Evolutionary conservation across 1,140 invertebrate genomes (phyloP), one percentile per base, ranked within the genome.

Genomic region (Pteromalus puparum): DNA sequence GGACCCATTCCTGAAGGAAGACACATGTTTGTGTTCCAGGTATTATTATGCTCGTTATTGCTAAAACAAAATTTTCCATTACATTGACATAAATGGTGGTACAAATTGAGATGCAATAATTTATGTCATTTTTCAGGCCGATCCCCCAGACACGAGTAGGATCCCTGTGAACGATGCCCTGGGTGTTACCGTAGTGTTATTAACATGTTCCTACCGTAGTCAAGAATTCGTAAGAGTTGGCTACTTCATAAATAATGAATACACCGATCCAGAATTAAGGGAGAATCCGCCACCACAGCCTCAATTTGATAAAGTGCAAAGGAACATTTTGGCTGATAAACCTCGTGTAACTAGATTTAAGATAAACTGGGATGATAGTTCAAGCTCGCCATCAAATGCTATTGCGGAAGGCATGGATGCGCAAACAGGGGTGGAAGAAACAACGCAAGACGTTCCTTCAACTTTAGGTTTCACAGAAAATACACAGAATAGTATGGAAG

Each of bases 231-330:
- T 99, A 2, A 93, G 99, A 85, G 98, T 99, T 26, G 99, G 99
- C 15, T 99, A 99, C 93, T 99, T 99, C 91, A 99, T 99, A 72
- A 99, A 99, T 90, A 99, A 99, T 91, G 98, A 99, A 90, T 99
- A 99, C 91, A 96, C 94, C 30, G 98, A 99, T 90, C 96, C 96
- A 6, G 98, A 99, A 92, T 92, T 99, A 86, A 95, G 96, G 85
- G 99, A 99, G 92, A 99, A 98, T 92, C 98, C 98, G 34, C 99
- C 99, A 48, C 93, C 97, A 2, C 96, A 96, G 70, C 98, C 98
- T 18, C 95, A 97, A 79, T 99, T 99, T 93, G 97, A 99, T 88
- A 99, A 99, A 94, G 97, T 99, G 10, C 96, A 96, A 53, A 95
- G 98, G 88, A 99, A 99, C 93, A 99, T 99, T 88, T 92, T 99